These are phyloP conservation scores for Nezara viridula DNA, from an alignment of 2,888 invertebrate species.

Conservation along the genomic window DNA sequence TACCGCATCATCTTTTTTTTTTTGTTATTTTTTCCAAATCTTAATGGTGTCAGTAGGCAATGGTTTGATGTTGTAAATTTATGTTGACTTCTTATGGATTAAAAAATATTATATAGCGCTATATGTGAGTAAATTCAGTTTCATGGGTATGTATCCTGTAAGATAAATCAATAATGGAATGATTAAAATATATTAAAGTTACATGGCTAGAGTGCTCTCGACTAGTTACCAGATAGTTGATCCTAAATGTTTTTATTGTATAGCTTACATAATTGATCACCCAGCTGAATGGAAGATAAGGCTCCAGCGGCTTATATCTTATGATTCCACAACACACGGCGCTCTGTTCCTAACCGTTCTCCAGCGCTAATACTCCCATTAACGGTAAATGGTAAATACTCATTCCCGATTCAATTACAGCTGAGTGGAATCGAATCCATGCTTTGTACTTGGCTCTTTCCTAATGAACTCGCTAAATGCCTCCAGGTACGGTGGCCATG, in stretches of 20 bases:
- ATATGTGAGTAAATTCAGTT: no score
- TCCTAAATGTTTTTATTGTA: background rate
- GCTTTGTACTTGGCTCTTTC: background rate
- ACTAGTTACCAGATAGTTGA: background rate
- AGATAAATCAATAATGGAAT: background rate
- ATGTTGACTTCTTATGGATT: no score
- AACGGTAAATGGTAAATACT: slow-evolving; percentile 26
- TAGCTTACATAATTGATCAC: background rate
- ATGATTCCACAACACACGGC: slow-evolving; percentile 13
- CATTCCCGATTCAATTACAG: slow-evolving; percentile 33
- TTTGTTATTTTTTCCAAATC: no score
- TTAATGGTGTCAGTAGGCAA: no score
- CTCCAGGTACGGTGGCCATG: background rate
- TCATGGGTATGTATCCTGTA: background rate
- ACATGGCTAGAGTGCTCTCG: background rate
- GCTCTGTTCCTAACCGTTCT: background rate
- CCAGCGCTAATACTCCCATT: background rate
- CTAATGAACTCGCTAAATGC: background rate
- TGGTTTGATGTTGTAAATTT: no score
- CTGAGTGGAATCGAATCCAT: background rate
- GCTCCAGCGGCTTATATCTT: slow-evolving; percentile 5
- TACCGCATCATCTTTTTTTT: no score
- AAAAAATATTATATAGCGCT: no score
- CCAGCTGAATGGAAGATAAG: slow-evolving; percentile 9
- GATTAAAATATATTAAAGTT: background rate